phyloP scores from a whole-genome alignment of 2,113 vertebrate species.

The Paramisgurnus dabryanus region DNA sequence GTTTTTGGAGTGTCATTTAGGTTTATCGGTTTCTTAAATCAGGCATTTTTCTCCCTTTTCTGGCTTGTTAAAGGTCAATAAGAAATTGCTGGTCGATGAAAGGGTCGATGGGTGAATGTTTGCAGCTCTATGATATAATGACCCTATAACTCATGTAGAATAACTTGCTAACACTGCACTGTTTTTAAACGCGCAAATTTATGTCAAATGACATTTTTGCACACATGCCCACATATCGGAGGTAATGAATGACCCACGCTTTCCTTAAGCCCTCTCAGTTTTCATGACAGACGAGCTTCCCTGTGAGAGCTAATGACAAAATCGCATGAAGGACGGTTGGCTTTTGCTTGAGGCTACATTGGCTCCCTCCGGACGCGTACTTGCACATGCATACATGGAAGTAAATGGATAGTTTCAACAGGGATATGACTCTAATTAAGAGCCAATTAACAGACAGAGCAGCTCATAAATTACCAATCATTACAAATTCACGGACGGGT shows the following conservation, averaged over 20 bases:
- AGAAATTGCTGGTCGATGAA: background rate
- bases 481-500: constrained; percentile 56
- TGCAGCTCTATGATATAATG: background rate
- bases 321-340: constrained; percentile 38
- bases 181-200: constrained; percentile 9
- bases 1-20: constrained; percentile 19
- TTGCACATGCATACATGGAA: constrained; percentile 13
- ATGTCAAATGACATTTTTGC: constrained; percentile 3
- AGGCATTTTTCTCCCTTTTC: constrained; percentile 6
- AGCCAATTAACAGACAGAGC: constrained; percentile 69
- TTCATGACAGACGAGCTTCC: constrained; percentile 23
- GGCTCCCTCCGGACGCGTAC: constrained; percentile 11
- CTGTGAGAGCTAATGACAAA: constrained; percentile 13
- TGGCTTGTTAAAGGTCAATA: constrained; percentile 6
- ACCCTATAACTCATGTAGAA: background rate
- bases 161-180: background rate
- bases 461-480: constrained; percentile 56
- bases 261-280: background rate
- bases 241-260: constrained; percentile 15
- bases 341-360: constrained; percentile 3
- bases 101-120: background rate
- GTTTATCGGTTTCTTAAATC: constrained; percentile 4
- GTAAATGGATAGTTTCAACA: constrained; percentile 38
- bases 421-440: constrained; percentile 72
- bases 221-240: background rate